Evolutionary conservation across 2,797 vertebrate genomes (phyloP), one percentile per base, ranked within the genome.

Genomic region (Oryzias sinensis): DNA sequence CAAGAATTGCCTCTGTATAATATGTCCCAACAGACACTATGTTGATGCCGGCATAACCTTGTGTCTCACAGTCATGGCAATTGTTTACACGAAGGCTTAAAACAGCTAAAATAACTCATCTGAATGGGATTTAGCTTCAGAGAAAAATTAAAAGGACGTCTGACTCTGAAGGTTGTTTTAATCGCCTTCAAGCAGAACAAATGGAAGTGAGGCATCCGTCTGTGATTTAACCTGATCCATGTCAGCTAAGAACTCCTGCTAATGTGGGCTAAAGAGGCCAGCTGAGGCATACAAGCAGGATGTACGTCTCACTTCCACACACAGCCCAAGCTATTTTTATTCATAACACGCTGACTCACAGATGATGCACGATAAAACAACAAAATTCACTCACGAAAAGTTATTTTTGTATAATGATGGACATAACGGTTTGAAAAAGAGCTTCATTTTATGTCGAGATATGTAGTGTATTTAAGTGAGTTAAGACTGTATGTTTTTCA

Each of bases 241-340:
- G 78, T 81, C 78, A 54, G 65, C 60, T 74, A 42, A 65, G 62
- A 72, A 69, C 69, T 77, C 43, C 72, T 58, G 57, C 60, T 81
- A 71, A 78, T 70, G 71, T 55, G 46, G 50, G 70, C 78, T 62
- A 54, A 69, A 74, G 68, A 53, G 69, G 53, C 79, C 80, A 78
- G 74, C 76, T 75, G 81, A 78, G 77, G 52, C 63, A 42, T 4
- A 76, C 43, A 48, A 33, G 49, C 58, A 3, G 16, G 53, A 66
- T 15, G 24, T 55, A 17, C 44, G 13, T 53, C 53, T 37, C 33
- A 37, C 76, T 22, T 15, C 49, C 22, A 47, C 44, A 6, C 56
- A 50, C 8, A 55, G 25, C 24, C 45, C 24, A 6, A 52, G 29
- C 53, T 48, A 71, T 78, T 59, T 80, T 63, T 72, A 70, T 77